phyloP scores from a whole-genome alignment of 2,797 vertebrate genomes.

The Carapus acus region DNA sequence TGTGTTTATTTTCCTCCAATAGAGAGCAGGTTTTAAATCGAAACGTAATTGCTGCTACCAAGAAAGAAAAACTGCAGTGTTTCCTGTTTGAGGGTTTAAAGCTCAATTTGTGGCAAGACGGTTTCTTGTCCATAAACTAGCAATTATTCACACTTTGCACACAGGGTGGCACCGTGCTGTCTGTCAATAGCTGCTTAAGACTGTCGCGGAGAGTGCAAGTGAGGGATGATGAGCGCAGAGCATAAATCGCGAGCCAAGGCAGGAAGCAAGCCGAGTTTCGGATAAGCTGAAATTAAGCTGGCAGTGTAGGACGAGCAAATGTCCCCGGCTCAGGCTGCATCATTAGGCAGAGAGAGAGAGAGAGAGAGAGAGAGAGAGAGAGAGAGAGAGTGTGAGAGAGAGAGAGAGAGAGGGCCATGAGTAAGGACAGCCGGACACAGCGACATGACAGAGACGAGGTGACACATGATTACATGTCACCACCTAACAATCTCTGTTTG shows the following conservation, averaged over 20 bases:
- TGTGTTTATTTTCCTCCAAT: not conserved
- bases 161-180: slow-evolving; percentile 53
- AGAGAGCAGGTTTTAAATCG: slow-evolving; percentile 2
- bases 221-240: slow-evolving; percentile 56
- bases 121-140: slow-evolving; percentile 64
- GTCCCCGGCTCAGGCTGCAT: slow-evolving; percentile 56
- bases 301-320: slow-evolving; percentile 63
- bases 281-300: slow-evolving; percentile 73
- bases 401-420: too few species aligned
- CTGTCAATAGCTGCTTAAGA: slow-evolving; percentile 66
- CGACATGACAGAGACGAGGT: not conserved
- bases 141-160: slow-evolving; percentile 66
- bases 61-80: slow-evolving; percentile 22
- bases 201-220: slow-evolving; percentile 64
- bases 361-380: slow-evolving; percentile 14
- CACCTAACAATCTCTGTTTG: slow-evolving; percentile 27
- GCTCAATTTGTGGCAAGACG: slow-evolving; percentile 48
- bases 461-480: slow-evolving; percentile 14
- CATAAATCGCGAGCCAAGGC: slow-evolving; percentile 53
- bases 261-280: slow-evolving; percentile 56
- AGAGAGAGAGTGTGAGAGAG: too few species aligned
- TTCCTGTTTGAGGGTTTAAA: slow-evolving; percentile 46
- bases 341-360: slow-evolving; percentile 53
- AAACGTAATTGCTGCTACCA: slow-evolving; percentile 13
- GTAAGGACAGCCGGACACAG: too few species aligned